Percentiles rank a stretch among this genome's conserved stretches.
Conservation (phyloP, 2,797 vertebrate genomes). For the Taeniopygia guttata region DNA sequence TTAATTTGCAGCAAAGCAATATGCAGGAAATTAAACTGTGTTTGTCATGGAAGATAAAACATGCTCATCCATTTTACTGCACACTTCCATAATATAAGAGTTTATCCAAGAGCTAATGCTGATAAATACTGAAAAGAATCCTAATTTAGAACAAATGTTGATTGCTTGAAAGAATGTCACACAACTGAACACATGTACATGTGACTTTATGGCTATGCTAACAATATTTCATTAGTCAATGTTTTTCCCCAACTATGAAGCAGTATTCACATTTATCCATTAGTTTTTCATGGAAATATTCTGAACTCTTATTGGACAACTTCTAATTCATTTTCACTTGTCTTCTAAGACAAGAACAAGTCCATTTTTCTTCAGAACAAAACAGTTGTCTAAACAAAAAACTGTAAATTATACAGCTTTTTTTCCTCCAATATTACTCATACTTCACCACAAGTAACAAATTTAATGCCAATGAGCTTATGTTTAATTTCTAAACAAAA, state of each 20-base stretch:
- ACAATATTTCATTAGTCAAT: background rate
- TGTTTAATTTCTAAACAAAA: constrained; percentile 1
- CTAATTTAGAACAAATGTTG: background rate
- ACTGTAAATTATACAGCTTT: background rate
- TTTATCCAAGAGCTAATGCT: background rate
- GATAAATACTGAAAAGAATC: background rate
- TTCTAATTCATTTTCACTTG: background rate
- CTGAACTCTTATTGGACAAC: background rate
- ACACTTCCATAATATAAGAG: background rate
- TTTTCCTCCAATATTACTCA: background rate
- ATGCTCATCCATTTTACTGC: background rate
- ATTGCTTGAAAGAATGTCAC: background rate
- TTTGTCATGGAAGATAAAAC: background rate
- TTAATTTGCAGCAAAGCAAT: constrained; percentile 12
- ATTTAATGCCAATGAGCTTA: background rate
- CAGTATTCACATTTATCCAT: background rate
- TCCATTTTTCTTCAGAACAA: background rate
- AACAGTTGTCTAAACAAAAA: background rate
- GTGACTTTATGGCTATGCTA: background rate
- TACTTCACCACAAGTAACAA: background rate
- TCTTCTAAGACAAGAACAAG: background rate
- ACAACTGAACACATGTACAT: background rate
- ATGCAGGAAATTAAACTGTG: background rate
- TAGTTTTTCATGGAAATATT: background rate
- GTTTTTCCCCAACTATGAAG: background rate